Evolutionary conservation across 2,113 vertebrate species (phyloP), one percentile per base, ranked within the genome.

Genomic region (Camarhynchus parvulus): DNA sequence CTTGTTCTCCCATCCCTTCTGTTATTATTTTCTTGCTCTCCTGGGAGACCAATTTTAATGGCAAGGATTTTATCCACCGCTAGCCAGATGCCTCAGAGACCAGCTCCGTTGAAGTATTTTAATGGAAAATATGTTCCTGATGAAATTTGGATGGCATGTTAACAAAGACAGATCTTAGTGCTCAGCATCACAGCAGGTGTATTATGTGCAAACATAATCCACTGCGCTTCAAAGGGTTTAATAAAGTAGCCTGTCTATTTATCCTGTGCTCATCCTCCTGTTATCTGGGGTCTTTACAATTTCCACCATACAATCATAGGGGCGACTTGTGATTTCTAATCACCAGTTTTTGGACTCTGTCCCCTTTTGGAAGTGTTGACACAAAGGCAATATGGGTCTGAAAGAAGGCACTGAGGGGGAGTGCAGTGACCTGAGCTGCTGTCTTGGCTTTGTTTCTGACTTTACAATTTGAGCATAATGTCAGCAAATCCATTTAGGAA

Each of bases 51-150:
- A 86, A 19, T 44, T 70, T 85, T 62, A 88, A 81, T 28, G 64
- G 83, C 73, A 75, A 31, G 83, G 86, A 25, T 92, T 90, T 95
- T 50, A 87, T 75, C 87, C 7, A 2, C 53, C 28, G 28, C 90
- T 78, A 81, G 49, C 88, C 93, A 96, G 93, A 93, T 88, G 94
- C 89, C 89, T 95, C 87, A 76, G 94, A 95, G 91, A 95, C 85
- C 84, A 55, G 84, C 70, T 79, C 70, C 1, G 0, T 6, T 35
- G 18, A 90, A 83, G 73, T 75, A 83, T 81, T 95, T 93, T 81
- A 94, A 93, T 94, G 92, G 96, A 90, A 96, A 94, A 95, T 81
- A 78, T 27, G 76, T 76, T 93, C 85, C 64, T 79, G 83, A 78
- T 89, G 90, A 90, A 96, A 93, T 94, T 46, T 89, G 80, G 89